Conservation (phyloP, 2,113 vertebrate species). For the Onychostruthus taczanowskii region DNA sequence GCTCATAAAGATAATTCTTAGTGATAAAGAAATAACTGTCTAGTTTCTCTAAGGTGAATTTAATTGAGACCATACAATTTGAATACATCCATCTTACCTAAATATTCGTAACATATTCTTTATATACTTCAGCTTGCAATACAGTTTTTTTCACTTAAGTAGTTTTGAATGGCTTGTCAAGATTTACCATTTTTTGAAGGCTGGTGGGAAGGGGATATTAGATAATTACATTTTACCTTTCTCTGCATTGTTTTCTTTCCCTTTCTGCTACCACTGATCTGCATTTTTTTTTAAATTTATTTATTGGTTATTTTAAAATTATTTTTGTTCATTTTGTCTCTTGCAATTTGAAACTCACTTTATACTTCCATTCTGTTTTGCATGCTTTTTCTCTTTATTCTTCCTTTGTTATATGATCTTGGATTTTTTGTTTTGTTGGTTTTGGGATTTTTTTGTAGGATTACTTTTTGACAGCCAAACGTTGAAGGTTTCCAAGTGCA, state of each 20-base stretch:
- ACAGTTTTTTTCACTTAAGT: not conserved
- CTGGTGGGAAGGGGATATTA: not conserved
- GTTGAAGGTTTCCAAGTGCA: not conserved
- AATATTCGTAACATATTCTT: not conserved
- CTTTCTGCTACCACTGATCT: not conserved
- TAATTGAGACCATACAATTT: not conserved
- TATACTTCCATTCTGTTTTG: not conserved
- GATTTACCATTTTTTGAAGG: not conserved
- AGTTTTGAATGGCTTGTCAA: not conserved
- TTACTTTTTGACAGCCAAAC: not conserved
- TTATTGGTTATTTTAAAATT: not conserved
- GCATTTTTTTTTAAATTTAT: not conserved
- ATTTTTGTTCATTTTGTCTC: not conserved
- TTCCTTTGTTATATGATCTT: not conserved
- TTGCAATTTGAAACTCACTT: not conserved
- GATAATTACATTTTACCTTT: not conserved
- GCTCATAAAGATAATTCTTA: slow-evolving; percentile 5
- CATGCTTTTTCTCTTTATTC: not conserved
- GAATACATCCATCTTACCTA: not conserved
- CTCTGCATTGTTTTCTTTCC: not conserved
- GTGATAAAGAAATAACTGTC: not conserved
- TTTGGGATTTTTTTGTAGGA: not conserved
- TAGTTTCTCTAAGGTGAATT: not conserved
- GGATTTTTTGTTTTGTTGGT: not conserved
- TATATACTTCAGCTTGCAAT: not conserved